Evolutionary conservation across 2,113 vertebrate species (phyloP).

Genomic region (Capreolus pygargus): DNA sequence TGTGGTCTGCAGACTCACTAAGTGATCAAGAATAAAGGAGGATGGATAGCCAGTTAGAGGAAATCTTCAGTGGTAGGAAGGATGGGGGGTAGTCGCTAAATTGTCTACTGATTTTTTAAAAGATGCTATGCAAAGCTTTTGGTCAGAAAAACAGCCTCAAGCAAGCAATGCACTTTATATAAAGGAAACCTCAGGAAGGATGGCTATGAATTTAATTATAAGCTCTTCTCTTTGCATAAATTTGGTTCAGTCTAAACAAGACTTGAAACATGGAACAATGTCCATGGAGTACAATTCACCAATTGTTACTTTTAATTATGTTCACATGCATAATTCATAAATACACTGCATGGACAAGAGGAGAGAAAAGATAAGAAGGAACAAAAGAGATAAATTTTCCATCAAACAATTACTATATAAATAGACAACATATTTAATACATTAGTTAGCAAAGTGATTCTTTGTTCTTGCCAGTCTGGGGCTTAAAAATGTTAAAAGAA

Average conservation of each 20-base stretch:
- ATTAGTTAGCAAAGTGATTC: slow-evolving; percentile 65
- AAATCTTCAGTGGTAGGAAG: slow-evolving; percentile 12
- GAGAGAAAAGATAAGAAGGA: slow-evolving; percentile 67
- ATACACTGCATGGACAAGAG: slow-evolving; percentile 63
- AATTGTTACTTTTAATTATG: slow-evolving; percentile 79
- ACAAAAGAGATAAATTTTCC: slow-evolving; percentile 72
- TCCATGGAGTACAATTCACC: slow-evolving; percentile 71
- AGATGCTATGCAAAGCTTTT: slow-evolving; percentile 28
- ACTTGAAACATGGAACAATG: slow-evolving; percentile 74
- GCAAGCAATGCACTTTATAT: background rate
- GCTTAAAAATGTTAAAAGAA: slow-evolving; percentile 63
- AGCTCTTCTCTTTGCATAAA: slow-evolving; percentile 59
- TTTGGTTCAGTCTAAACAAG: slow-evolving; percentile 59
- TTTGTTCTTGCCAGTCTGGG: slow-evolving; percentile 70
- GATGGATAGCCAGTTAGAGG: background rate
- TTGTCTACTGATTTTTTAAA: slow-evolving; percentile 14
- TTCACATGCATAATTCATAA: slow-evolving; percentile 80
- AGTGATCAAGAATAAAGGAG: background rate
- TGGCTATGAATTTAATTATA: slow-evolving; percentile 63
- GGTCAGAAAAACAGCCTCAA: slow-evolving; percentile 49
- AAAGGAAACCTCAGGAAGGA: slow-evolving; percentile 57
- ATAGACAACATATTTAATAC: slow-evolving; percentile 75
- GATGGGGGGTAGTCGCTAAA: background rate
- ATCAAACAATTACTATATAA: slow-evolving; percentile 75
- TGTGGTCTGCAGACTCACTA: background rate